These are phyloP conservation scores for Paramormyrops kingsleyae DNA, from an alignment of 2,113 vertebrate genomes.

Conservation along the genomic window DNA sequence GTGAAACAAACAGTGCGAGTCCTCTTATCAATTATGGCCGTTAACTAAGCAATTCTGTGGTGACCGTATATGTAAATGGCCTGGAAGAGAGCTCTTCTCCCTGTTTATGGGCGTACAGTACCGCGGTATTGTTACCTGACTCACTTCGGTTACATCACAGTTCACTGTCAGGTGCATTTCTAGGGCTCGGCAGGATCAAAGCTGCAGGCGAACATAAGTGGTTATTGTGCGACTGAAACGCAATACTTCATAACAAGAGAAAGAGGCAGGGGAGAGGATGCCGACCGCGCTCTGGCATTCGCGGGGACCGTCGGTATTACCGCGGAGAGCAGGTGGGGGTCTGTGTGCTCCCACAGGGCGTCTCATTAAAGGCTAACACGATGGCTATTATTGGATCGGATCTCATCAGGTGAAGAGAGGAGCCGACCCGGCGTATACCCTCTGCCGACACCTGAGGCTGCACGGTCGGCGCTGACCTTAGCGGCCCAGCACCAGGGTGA, in stretches of 20 bases:
- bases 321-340: constrained; percentile 47
- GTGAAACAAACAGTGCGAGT: neutral
- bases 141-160: constrained; percentile 18
- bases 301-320: constrained; percentile 31
- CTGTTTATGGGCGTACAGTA: constrained; percentile 19
- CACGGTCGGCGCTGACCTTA: constrained; percentile 45
- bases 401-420: constrained; percentile 56
- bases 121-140: constrained; percentile 23
- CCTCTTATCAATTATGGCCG: neutral
- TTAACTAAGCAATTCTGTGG: neutral
- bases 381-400: constrained; percentile 50
- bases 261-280: constrained; percentile 33
- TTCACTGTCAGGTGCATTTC: constrained; percentile 49
- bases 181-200: constrained; percentile 43
- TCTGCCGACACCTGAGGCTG: constrained; percentile 48
- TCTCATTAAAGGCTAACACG: constrained; percentile 47
- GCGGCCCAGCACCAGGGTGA: constrained; percentile 55
- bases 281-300: constrained; percentile 42
- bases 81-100: neutral
- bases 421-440: constrained; percentile 37
- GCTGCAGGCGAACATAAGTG: constrained; percentile 39
- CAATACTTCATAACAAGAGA: constrained; percentile 41
- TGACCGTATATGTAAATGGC: neutral
- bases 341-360: constrained; percentile 26
- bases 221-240: constrained; percentile 46